These are phyloP conservation scores for Venustoraphidia nigricollis DNA, from an alignment of 2,888 invertebrate genomes.

Conservation along the genomic window DNA sequence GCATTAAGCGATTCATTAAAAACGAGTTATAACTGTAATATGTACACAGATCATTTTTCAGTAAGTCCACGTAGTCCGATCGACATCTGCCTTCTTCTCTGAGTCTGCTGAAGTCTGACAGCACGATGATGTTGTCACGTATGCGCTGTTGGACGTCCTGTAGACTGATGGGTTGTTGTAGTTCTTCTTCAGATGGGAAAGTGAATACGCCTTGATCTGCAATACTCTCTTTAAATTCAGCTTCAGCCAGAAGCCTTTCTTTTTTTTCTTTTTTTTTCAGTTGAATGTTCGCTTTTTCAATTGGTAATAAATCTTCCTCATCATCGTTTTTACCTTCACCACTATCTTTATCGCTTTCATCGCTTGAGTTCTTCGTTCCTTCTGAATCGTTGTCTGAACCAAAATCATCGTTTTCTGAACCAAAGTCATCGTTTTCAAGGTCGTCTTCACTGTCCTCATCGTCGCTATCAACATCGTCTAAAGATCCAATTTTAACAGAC, in stretches of 20 bases:
- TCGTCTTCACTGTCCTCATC: slow-evolving; percentile 22
- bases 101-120: slow-evolving; percentile 61
- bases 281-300: slow-evolving; percentile 70
- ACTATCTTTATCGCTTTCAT: slow-evolving; percentile 19
- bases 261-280: slow-evolving; percentile 56
- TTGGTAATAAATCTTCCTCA: slow-evolving; percentile 63
- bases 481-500: slow-evolving; percentile 14
- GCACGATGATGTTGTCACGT: slow-evolving; percentile 64
- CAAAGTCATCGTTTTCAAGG: slow-evolving; percentile 15
- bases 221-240: slow-evolving; percentile 70
- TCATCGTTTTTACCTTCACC: slow-evolving; percentile 26
- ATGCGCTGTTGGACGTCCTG: slow-evolving; percentile 82
- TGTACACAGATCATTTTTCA: slow-evolving; percentile 72
- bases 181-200: slow-evolving; percentile 63
- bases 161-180: slow-evolving; percentile 54
- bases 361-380: slow-evolving; percentile 19
- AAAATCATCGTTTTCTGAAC: too few species aligned
- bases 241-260: slow-evolving; percentile 57
- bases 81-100: slow-evolving; percentile 56
- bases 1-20: slow-evolving; percentile 82
- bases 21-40: slow-evolving; percentile 97
- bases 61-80: slow-evolving; percentile 63
- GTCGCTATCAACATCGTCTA: slow-evolving; percentile 14
- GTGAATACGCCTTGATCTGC: slow-evolving; percentile 59
- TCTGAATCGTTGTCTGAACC: slow-evolving; percentile 16